phyloP scores from a whole-genome alignment of 2,888 invertebrate genomes.

The Cistogaster globosa region DNA sequence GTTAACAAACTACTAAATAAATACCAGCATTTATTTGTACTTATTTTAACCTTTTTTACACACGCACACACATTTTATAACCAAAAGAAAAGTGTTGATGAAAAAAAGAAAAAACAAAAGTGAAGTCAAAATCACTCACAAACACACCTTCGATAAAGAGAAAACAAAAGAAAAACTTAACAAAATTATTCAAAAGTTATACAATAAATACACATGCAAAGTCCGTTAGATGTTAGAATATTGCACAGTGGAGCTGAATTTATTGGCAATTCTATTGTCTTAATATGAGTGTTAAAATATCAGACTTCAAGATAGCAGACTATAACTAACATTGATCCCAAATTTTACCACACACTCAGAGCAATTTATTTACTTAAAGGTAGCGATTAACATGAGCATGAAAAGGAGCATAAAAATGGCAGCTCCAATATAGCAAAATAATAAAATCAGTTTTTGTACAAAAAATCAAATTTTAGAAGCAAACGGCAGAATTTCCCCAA shows the following conservation, averaged over 20 bases:
- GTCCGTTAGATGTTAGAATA: background rate
- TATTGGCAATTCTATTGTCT: no score
- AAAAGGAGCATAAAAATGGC: no score
- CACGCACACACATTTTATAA: background rate
- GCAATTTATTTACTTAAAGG: no score
- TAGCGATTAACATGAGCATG: no score
- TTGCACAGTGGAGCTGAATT: background rate
- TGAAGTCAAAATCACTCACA: slow-evolving; percentile 18
- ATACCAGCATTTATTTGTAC: slow-evolving; percentile 60
- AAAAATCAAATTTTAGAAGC: no score
- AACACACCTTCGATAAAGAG: background rate
- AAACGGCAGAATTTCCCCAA: no score
- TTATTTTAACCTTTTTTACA: slow-evolving; percentile 21
- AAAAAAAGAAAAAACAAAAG: slow-evolving; percentile 32
- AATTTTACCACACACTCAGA: no score
- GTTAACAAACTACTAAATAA: slow-evolving; percentile 58
- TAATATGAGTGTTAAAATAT: no score
- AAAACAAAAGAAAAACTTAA: slow-evolving; percentile 19
- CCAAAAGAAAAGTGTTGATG: background rate
- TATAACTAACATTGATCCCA: no score
- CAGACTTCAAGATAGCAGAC: no score
- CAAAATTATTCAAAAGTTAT: slow-evolving; percentile 63
- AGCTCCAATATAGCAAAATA: no score
- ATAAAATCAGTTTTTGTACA: no score
- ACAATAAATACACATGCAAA: slow-evolving; percentile 18